A percentile compares a stretch with the other conserved stretches of the same genome.
phyloP scores from a whole-genome alignment of 2,888 invertebrate genomes.

The Steinernema scapterisci region DNA sequence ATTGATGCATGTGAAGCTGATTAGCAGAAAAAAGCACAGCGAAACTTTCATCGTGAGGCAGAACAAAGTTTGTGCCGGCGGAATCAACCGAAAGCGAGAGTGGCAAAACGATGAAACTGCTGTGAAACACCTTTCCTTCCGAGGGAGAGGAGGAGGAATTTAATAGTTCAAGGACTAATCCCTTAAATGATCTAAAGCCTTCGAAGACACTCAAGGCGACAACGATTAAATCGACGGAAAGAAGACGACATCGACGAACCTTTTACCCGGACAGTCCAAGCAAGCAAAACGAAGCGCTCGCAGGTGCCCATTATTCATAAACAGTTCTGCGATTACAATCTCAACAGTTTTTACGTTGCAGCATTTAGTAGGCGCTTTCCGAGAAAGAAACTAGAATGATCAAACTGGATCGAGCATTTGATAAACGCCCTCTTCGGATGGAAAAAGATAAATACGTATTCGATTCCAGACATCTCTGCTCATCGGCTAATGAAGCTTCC shows the following conservation, averaged over 20 bases:
- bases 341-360: constrained; percentile 9
- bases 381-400: constrained; percentile 2
- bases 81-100: neutral
- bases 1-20: neutral
- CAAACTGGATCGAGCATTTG: constrained; percentile 3
- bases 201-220: neutral
- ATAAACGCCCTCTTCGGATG: constrained; percentile 5
- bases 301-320: constrained; percentile 22
- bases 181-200: constrained; percentile 18
- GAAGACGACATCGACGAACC: neutral
- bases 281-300: neutral
- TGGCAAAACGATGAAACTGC: too few species aligned
- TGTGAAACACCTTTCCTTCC: neutral
- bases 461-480: neutral
- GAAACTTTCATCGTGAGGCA: neutral
- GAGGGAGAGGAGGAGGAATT: neutral
- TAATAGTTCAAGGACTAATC: constrained; percentile 11
- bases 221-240: constrained; percentile 15
- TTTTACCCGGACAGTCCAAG: neutral
- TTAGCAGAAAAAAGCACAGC: neutral
- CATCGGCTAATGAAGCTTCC: constrained; percentile 15
- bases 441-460: constrained; percentile 19
- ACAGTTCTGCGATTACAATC: neutral
- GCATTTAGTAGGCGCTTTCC: constrained; percentile 13
- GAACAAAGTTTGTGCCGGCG: neutral